Evolutionary conservation across 2,888 invertebrate species (phyloP).

Genomic region (Agonopterix heracliana): DNA sequence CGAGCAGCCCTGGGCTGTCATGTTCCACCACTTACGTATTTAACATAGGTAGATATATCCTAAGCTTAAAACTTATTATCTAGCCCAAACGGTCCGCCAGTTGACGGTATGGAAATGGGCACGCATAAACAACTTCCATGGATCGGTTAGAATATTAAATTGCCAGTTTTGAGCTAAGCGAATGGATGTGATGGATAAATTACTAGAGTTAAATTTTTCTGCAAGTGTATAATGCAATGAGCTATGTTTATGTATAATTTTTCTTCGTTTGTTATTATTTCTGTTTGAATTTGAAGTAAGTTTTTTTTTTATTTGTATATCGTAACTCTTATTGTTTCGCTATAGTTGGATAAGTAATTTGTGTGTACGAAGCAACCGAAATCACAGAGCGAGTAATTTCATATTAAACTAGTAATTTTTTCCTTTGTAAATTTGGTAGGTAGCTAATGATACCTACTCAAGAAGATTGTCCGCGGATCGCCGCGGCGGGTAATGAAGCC

Average conservation of each 20-base stretch:
- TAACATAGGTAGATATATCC: constrained; percentile 67
- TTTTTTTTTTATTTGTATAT: no score
- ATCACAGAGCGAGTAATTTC: constrained; percentile 61
- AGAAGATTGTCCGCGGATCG: constrained; percentile 71
- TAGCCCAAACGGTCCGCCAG: constrained; percentile 67
- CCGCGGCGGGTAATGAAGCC: constrained; percentile 64
- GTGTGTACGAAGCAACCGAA: constrained; percentile 42
- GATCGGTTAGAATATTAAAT: constrained; percentile 52
- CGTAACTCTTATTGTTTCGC: no score
- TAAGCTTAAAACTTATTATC: constrained; percentile 72
- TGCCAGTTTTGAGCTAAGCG: constrained; percentile 36
- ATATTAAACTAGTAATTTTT: constrained; percentile 64
- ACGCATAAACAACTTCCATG: constrained; percentile 64
- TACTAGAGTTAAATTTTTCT: background rate
- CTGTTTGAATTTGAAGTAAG: no score
- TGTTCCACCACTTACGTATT: constrained; percentile 72
- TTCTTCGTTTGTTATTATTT: no score
- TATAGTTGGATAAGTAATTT: constrained; percentile 16
- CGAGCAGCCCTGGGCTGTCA: constrained; percentile 68
- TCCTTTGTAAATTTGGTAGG: constrained; percentile 58
- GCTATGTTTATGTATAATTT: no score
- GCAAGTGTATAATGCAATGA: background rate
- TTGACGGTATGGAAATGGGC: constrained; percentile 66
- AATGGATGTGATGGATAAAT: constrained; percentile 22
- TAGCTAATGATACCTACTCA: constrained; percentile 70